These are phyloP conservation scores for Corythaixoides concolor DNA, from an alignment of 2,113 vertebrate genomes.

Conservation along the genomic window DNA sequence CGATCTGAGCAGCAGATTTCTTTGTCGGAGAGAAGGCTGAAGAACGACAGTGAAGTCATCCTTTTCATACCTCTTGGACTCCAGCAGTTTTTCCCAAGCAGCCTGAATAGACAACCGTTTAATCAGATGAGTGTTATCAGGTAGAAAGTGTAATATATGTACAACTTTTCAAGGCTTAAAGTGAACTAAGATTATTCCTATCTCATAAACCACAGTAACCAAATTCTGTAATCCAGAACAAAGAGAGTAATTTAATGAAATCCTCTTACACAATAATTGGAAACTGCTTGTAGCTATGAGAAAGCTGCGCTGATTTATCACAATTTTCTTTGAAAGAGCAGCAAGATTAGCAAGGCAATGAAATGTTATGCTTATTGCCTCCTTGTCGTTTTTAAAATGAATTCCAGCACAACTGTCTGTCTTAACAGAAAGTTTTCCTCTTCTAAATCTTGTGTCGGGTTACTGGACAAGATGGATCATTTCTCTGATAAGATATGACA, in stretches of 20 bases:
- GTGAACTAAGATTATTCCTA: neutral
- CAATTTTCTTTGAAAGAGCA: neutral
- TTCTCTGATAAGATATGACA: neutral
- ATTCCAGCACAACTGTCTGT: neutral
- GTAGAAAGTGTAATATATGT: neutral
- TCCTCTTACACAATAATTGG: neutral
- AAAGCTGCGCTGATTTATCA: neutral
- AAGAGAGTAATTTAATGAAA: neutral
- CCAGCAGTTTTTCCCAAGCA: slow-evolving; percentile 76
- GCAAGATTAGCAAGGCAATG: neutral
- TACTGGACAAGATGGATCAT: neutral
- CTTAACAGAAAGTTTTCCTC: neutral
- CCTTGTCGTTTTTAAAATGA: neutral
- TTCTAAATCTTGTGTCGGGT: neutral
- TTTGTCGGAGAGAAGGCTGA: slow-evolving; percentile 80
- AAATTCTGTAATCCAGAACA: slow-evolving; percentile 4
- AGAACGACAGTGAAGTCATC: slow-evolving; percentile 83
- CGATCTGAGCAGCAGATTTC: slow-evolving; percentile 21
- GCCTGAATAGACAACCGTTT: slow-evolving; percentile 63
- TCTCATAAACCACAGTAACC: neutral
- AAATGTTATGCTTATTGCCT: neutral
- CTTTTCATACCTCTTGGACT: slow-evolving; percentile 76
- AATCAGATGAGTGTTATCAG: neutral
- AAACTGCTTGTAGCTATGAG: neutral
- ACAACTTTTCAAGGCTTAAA: neutral